Base-by-base conservation (phyloP, 2,888 invertebrate genomes). In the Bedellia somnulentella region DNA sequence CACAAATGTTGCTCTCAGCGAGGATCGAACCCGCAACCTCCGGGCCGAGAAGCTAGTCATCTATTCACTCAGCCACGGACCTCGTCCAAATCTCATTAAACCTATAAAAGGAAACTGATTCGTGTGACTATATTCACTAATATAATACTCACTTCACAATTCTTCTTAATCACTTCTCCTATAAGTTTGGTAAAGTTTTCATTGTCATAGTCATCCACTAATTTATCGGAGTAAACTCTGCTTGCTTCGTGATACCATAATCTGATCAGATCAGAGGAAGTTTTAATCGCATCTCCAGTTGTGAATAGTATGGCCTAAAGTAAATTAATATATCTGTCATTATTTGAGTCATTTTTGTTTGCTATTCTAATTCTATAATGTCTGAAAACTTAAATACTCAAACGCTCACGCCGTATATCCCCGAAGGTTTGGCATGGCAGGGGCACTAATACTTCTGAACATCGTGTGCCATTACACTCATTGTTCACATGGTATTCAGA, bases 161-260 rank as follows among this genome's bases (percentile, higher is more conserved):
- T 80, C 57, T 94, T 95, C 51, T 89, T 90, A 9, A 91, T 80
- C 4, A 83, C 76, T 22, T 95, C 95, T 2, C 60, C 45, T 9
- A 91, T 57, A 1, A 93, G 57, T 56, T 89, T 90, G 29, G 77
- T 63, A 53, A 89, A 95, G 1, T 60, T 62, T 3, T 84, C 85
- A 35, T 85, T 83, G 54, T 94, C 94, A 6, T 57, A 59, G n/a
- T 82, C 66, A 39, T 95, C 94, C 0, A 93, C 84, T 24, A 97
- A 62, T 58, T 95, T 95, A 60, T 97, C 96, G 1, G 87, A 83
- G 56, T 96, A 97, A 0, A 96, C 94, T 31, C 96, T 80, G 26
- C 83, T 84, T 1, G 93, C 86, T 60, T 96, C 96, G 50, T 96
- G 96, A 61, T 89, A 81, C 87, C 91, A 95, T 27, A 95, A 68